A percentile compares a stretch with the other conserved stretches of the same genome.
Conservation (phyloP, 2,888 invertebrate species). For the Heteromurus nitidus region DNA sequence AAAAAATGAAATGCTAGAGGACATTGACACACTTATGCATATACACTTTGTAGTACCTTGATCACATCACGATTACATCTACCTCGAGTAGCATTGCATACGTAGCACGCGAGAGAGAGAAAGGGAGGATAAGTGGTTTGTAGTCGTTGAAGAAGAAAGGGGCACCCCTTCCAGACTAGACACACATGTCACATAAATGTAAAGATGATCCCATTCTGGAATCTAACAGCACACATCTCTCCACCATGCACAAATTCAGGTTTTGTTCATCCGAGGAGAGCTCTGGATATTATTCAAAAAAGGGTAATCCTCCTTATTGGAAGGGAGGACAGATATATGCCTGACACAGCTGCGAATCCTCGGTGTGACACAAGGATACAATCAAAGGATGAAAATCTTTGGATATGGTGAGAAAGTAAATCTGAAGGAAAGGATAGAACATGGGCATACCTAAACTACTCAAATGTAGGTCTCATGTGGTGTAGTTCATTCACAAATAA, state of each 20-base stretch:
- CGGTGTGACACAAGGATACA: neutral
- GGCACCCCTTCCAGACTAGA: neutral
- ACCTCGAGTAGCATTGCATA: neutral
- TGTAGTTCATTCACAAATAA: too few relatives aligned
- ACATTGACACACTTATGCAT: slow-evolving; percentile 27
- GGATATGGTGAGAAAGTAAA: too few relatives aligned
- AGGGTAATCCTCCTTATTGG: neutral
- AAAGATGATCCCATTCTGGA: neutral
- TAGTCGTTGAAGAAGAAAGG: neutral
- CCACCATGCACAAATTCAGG: too few relatives aligned
- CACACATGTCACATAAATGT: too few relatives aligned
- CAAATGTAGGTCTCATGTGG: too few relatives aligned
- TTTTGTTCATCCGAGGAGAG: too few relatives aligned
- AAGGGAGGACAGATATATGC: neutral
- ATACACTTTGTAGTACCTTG: neutral
- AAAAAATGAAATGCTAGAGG: slow-evolving; percentile 27
- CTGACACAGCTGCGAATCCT: neutral
- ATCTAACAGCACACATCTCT: slow-evolving; percentile 1
- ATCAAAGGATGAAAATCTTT: slow-evolving; percentile 5
- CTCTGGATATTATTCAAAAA: too few relatives aligned
- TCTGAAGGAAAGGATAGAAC: neutral
- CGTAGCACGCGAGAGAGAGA: neutral
- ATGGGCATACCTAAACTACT: too few relatives aligned
- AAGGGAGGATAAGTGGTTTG: slow-evolving; percentile 1
- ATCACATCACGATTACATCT: slow-evolving; percentile 2